A percentile compares a stretch with the other conserved stretches of the same genome.
Conservation (phyloP, 2,888 invertebrate genomes). For the Lycocerus yunnanus region DNA sequence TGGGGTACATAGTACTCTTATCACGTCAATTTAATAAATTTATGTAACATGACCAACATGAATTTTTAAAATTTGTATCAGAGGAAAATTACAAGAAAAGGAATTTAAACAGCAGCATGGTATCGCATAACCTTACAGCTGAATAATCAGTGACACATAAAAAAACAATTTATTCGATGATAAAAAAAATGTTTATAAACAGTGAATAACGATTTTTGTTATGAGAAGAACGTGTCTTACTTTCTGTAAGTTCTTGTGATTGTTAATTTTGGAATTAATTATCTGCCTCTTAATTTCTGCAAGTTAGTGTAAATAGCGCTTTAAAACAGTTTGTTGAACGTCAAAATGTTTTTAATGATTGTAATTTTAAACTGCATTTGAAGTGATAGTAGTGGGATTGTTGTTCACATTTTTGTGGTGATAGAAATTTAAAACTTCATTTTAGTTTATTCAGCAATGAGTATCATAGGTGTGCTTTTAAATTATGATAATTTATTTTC, state of each 20-base stretch:
- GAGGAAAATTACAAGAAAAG: background rate
- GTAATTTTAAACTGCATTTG: background rate
- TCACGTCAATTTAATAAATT: background rate
- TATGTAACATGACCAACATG: background rate
- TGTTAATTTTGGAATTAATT: background rate
- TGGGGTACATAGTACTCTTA: background rate
- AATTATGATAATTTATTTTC: background rate
- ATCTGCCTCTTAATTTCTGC: too few relatives aligned
- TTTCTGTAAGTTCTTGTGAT: background rate
- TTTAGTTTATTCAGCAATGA: background rate
- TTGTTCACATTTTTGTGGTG: background rate
- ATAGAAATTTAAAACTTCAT: background rate
- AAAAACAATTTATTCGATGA: background rate
- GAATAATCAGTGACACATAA: background rate
- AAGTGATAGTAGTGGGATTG: background rate
- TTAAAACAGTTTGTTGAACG: background rate
- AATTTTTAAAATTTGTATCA: background rate
- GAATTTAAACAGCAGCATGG: background rate
- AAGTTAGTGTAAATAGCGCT: background rate
- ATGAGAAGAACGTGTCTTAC: background rate
- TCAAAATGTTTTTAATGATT: background rate
- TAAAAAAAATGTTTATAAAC: background rate
- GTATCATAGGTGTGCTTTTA: background rate
- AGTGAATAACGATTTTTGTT: background rate
- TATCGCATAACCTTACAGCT: background rate